phyloP scores from a whole-genome alignment of 2,113 vertebrate genomes.

The Elanoides forficatus region DNA sequence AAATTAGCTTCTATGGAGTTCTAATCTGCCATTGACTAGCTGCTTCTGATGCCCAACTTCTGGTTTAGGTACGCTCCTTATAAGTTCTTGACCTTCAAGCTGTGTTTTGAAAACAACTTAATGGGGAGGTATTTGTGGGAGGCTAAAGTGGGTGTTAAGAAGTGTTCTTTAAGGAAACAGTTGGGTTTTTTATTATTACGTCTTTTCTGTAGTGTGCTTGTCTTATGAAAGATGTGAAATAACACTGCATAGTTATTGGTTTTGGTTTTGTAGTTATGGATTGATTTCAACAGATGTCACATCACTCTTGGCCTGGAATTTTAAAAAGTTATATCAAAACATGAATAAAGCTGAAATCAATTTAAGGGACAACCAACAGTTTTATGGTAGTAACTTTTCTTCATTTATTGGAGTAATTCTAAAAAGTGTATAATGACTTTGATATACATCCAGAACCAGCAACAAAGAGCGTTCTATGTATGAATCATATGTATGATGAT shows the following conservation, averaged over 20 bases:
- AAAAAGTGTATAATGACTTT: neutral
- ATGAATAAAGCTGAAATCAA: neutral
- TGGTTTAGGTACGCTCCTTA: neutral
- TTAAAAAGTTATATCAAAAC: neutral
- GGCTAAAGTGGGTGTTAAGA: neutral
- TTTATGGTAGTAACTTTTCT: neutral
- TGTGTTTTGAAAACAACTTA: neutral
- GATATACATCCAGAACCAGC: neutral
- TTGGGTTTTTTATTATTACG: neutral
- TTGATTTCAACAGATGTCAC: neutral
- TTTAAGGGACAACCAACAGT: neutral
- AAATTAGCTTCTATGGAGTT: neutral
- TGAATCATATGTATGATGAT: neutral
- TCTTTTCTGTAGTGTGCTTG: neutral
- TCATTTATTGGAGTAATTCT: neutral
- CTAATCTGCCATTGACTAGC: neutral
- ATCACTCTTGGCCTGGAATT: neutral
- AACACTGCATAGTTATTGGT: neutral
- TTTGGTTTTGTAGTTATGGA: neutral
- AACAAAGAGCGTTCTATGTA: neutral
- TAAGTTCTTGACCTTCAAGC: neutral
- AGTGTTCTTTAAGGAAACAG: neutral
- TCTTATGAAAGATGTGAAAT: neutral
- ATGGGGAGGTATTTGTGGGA: neutral
- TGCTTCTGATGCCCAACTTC: neutral